Conservation (phyloP, 1,140 invertebrate genomes). For the Drosophila pseudoananassae region DNA sequence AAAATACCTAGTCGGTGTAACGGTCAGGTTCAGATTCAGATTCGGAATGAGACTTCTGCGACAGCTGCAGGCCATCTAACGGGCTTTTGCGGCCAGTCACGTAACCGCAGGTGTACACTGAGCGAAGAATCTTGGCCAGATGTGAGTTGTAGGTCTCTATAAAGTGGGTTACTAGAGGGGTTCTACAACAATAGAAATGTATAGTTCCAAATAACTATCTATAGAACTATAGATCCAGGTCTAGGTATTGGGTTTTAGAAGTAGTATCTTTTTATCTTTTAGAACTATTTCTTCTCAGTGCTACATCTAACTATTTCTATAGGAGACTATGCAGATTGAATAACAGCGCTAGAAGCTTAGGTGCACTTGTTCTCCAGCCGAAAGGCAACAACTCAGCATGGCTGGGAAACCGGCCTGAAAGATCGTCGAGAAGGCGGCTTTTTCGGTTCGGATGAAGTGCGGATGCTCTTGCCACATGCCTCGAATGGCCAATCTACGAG, state of each 20-base stretch:
- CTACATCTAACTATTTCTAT: neutral
- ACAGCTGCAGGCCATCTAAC: constrained; percentile 77
- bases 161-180: too few relatives aligned
- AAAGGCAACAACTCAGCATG: constrained; percentile 6
- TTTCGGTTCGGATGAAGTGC: constrained; percentile 29
- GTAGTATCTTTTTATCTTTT: neutral
- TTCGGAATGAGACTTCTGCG: constrained; percentile 41
- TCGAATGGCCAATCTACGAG: neutral
- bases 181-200: too few relatives aligned
- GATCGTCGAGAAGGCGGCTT: constrained; percentile 14
- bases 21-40: constrained; percentile 52
- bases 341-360: constrained; percentile 63
- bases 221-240: too few relatives aligned
- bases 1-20: constrained; percentile 36
- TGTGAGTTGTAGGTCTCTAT: too few relatives aligned
- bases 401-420: constrained; percentile 56
- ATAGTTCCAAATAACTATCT: too few relatives aligned
- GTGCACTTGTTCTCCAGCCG: constrained; percentile 70
- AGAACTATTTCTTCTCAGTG: neutral
- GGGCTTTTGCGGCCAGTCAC: constrained; percentile 64
- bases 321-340: constrained; percentile 68
- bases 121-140: constrained; percentile 3
- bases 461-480: constrained; percentile 33
- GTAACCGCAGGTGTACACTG: constrained; percentile 57
- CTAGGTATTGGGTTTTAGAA: too few relatives aligned